These are phyloP conservation scores for Poeciliopsis turrubarensis DNA, from an alignment of 2,113 vertebrate species.

Conservation along the genomic window DNA sequence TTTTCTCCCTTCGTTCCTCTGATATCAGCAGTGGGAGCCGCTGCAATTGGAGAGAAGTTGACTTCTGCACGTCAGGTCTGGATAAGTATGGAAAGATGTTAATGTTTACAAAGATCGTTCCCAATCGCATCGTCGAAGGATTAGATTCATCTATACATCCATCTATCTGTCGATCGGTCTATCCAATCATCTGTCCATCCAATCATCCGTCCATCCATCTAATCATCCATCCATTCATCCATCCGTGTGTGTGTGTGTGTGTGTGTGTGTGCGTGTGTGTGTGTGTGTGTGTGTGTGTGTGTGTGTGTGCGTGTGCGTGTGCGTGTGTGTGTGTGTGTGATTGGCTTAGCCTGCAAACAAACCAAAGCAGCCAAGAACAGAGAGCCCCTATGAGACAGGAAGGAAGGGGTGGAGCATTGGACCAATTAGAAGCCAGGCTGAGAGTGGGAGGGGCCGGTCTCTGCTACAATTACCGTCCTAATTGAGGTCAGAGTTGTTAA, in stretches of 20 bases:
- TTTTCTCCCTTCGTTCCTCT: slow-evolving; percentile 9
- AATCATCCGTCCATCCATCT: no score
- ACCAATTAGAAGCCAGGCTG: slow-evolving; percentile 72
- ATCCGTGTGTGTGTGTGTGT: no score
- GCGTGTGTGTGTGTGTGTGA: not conserved
- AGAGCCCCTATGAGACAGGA: slow-evolving; percentile 11
- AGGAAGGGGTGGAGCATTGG: not conserved
- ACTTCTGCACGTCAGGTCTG: not conserved
- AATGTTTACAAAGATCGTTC: no score
- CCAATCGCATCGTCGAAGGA: no score
- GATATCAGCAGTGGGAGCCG: slow-evolving; percentile 19
- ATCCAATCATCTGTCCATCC: no score
- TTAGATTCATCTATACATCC: no score
- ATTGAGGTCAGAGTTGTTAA: slow-evolving; percentile 86
- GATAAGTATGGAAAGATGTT: not conserved
- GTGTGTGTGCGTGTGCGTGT: not conserved
- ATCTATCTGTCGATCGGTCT: no score
- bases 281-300: no score
- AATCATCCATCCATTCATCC: no score
- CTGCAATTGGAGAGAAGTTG: not conserved
- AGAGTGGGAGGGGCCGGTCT: slow-evolving; percentile 62
- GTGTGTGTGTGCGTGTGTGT: no score
- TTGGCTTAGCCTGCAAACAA: slow-evolving; percentile 36
- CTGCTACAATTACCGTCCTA: slow-evolving; percentile 80
- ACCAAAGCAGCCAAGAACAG: slow-evolving; percentile 25